Base-by-base conservation (phyloP, 2,797 vertebrate genomes). In the Poeciliopsis presidionis region DNA sequence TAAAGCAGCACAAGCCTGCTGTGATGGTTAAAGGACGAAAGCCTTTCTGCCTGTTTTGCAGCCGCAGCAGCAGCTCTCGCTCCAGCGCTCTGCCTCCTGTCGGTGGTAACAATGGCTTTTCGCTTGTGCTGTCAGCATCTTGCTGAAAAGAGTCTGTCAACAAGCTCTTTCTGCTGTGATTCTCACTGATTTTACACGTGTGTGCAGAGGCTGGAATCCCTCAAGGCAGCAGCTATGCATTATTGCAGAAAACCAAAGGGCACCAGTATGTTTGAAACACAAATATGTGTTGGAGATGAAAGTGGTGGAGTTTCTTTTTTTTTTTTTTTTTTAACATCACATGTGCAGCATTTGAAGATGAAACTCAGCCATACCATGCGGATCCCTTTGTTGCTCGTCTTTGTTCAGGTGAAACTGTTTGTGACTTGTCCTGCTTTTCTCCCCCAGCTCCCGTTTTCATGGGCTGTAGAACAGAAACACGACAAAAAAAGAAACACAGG, bases 401-500 rank as follows among this genome's bases (percentile, higher is more conserved):
- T 90, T 82, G 88, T 91, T 94, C 88, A 93, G 93, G 89, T 93
- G 89, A 93, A 93, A 69, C 22, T 28, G 90, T 72, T 90, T 93
- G 88, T 83, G 84, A 85, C 81, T 90, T 82, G 82, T 93, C 86
- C 87, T 47, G 73, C 86, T 81, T 86, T 85, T 83, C 80, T 80
- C 87, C 86, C 85, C 86, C 88, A 70, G 67, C 93, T 88, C 90
- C 92, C 87, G 87, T 93, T 95, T 87, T 95, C 94, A 95, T 95
- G 91, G 89, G 93, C 95, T 96, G 93, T 91, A 83, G 84, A 77
- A 91, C 74, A 87, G 80, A 93, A 87, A 85, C 65, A 93, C 81
- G 94, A 61, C 72, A 82, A 85, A 77, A 88, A 81, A 84, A 77
- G 89, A 89, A 83, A 80, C 73, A 89, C 73, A 90, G 85, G 89